These are phyloP conservation scores for Zaprionus gabonicus DNA, from an alignment of 1,140 invertebrate species.

Conservation along the genomic window DNA sequence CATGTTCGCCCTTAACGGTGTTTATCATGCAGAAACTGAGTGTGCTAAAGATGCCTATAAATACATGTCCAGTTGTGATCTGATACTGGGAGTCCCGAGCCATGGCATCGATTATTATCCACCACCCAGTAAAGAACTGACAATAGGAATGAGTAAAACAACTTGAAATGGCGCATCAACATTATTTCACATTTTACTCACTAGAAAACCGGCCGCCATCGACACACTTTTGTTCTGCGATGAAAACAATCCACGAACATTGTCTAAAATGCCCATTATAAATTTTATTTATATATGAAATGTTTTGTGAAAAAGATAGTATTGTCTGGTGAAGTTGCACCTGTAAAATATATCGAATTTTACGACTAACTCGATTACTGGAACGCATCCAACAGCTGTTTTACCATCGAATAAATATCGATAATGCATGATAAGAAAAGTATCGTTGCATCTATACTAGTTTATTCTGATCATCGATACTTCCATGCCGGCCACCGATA, in stretches of 20 bases:
- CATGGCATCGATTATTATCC: constrained; percentile 98
- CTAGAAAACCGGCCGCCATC: constrained; percentile 92
- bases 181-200: constrained; percentile 85
- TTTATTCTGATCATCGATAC: neutral
- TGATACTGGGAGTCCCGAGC: constrained; percentile 87
- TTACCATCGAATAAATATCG: neutral
- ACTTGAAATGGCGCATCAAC: neutral
- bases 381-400: constrained; percentile 15
- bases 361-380: neutral
- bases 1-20: constrained; percentile 97
- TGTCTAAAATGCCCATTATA: constrained; percentile 69
- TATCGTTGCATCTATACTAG: neutral
- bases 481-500: neutral
- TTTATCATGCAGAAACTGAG: constrained; percentile 99
- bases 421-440: neutral
- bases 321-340: constrained; percentile 25
- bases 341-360: constrained; percentile 21
- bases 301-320: constrained; percentile 29
- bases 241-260: constrained; percentile 64
- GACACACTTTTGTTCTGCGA: constrained; percentile 92
- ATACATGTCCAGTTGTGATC: constrained; percentile 92
- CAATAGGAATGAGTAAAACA: constrained; percentile 24
- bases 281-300: constrained; percentile 20
- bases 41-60: constrained; percentile 97
- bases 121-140: constrained; percentile 97